Evolutionary conservation across 2,888 invertebrate species (phyloP).

Genomic region (Caenorhabditis virilis): DNA sequence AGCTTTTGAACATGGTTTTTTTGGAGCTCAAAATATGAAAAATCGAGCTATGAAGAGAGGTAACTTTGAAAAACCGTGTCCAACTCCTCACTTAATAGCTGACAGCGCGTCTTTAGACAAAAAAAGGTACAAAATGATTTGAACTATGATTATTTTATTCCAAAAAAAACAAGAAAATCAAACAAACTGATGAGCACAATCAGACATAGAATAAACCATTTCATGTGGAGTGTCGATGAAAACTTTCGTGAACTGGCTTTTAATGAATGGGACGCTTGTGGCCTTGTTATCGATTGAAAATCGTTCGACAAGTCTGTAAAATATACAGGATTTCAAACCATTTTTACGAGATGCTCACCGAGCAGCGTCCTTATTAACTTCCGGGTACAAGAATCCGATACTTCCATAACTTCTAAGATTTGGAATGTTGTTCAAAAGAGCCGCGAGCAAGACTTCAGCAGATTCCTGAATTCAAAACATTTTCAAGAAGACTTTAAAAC

Average conservation of each 20-base stretch:
- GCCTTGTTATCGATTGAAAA: background rate
- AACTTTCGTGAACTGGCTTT: conserved; percentile 37
- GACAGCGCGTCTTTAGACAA: too few species aligned
- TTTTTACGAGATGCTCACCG: conserved; percentile 2
- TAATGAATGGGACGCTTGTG: conserved; percentile 10
- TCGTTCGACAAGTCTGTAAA: background rate
- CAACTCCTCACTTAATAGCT: too few species aligned
- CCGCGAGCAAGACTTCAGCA: conserved; percentile 18
- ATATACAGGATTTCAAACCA: background rate
- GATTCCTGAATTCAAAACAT: conserved; percentile 11
- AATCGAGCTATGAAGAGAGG: too few species aligned
- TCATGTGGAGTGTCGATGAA: conserved; percentile 23
- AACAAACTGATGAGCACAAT: conserved; percentile 43
- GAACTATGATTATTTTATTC: too few species aligned
- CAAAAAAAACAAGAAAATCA: too few species aligned
- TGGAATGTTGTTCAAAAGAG: conserved; percentile 19
- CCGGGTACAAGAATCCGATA: conserved; percentile 32
- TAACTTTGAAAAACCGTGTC: too few species aligned
- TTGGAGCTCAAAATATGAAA: too few species aligned
- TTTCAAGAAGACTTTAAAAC: background rate
- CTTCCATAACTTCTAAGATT: conserved; percentile 10
- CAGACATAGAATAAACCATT: conserved; percentile 30
- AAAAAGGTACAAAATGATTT: too few species aligned
- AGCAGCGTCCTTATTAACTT: conserved; percentile 17
- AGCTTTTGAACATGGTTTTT: too few species aligned